phyloP scores from a whole-genome alignment of 2,888 invertebrate genomes.

The Rapana venosa region DNA sequence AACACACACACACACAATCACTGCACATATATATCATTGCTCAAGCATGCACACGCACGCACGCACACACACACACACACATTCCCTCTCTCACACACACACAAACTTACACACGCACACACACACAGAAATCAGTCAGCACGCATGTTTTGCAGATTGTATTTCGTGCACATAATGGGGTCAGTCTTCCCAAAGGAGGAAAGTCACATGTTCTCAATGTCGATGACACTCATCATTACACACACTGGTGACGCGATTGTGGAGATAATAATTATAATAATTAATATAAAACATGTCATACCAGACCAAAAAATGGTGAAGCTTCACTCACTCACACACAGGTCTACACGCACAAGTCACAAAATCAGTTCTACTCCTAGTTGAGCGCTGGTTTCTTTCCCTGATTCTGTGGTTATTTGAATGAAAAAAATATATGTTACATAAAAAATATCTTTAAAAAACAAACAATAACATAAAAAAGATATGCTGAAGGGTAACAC shows the following conservation, averaged over 20 bases:
- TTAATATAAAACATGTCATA: neutral
- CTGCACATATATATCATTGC: too few species aligned
- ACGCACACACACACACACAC: too few species aligned
- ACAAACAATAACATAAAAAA: neutral
- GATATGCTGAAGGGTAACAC: neutral
- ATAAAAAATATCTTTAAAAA: neutral
- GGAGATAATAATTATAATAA: neutral
- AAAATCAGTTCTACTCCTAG: neutral
- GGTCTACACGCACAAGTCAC: neutral
- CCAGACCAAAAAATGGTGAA: neutral
- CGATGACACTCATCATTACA: neutral
- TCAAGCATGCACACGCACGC: too few species aligned
- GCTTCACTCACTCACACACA: slow-evolving; percentile 7
- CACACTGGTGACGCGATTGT: neutral
- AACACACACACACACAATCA: too few species aligned
- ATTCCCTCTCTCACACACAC: too few species aligned
- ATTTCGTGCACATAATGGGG: slow-evolving; percentile 20
- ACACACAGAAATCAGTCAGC: neutral
- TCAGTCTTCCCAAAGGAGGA: neutral
- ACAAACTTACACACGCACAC: neutral
- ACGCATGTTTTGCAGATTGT: neutral
- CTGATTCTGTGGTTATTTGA: slow-evolving; percentile 16
- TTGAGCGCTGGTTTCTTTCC: slow-evolving; percentile 16
- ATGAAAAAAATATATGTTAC: neutral
- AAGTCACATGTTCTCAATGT: slow-evolving; percentile 6